Conservation (phyloP, 2,888 invertebrate genomes). For the Cerastis rubricosa region DNA sequence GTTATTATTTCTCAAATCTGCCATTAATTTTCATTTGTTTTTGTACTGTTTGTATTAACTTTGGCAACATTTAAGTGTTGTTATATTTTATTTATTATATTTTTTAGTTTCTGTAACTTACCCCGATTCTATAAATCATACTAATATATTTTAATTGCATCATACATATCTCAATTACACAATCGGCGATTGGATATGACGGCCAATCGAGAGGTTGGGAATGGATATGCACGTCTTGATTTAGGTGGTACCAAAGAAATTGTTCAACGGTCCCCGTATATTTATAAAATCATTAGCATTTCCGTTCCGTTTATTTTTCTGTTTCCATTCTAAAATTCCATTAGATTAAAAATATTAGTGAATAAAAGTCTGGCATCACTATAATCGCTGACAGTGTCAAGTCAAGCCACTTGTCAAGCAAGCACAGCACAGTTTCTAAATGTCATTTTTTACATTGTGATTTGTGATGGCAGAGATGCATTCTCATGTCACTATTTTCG, state of each 20-base stretch:
- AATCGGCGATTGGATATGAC: no score
- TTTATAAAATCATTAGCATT: background rate
- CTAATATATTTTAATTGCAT: no score
- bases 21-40: no score
- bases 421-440: background rate
- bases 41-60: no score
- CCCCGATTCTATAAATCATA: no score
- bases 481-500: constrained; percentile 44
- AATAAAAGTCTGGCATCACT: background rate
- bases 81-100: no score
- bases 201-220: no score
- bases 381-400: background rate
- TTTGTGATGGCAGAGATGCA: constrained; percentile 41
- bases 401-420: background rate
- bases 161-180: no score
- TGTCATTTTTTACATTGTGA: constrained; percentile 34
- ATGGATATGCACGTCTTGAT: background rate
- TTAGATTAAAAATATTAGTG: background rate
- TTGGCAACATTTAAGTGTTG: no score
- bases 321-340: no score
- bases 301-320: background rate
- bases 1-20: no score
- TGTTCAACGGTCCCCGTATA: background rate
- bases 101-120: no score
- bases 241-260: background rate